These are phyloP conservation scores for Pseudomyrmex cubaensis DNA, from an alignment of 1,140 invertebrate genomes.

Conservation along the genomic window DNA sequence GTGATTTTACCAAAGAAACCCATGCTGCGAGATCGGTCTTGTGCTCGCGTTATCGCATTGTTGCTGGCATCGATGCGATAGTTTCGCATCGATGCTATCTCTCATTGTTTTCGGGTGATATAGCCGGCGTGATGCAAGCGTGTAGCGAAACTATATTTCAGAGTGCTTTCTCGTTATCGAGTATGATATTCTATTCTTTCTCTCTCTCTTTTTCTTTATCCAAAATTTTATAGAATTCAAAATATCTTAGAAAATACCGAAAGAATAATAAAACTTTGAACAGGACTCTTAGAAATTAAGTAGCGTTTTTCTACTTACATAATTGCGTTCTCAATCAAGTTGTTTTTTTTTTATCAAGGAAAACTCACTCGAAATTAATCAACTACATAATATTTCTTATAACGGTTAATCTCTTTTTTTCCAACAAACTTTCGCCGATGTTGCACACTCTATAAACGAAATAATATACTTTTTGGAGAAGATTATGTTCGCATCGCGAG, in stretches of 20 bases:
- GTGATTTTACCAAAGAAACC: constrained; percentile 12
- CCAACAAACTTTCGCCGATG: neutral
- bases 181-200: neutral
- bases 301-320: too few species aligned
- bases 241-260: too few species aligned
- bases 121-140: neutral
- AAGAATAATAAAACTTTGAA: too few species aligned
- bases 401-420: neutral
- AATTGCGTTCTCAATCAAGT: neutral
- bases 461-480: constrained; percentile 13
- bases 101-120: neutral
- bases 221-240: too few species aligned
- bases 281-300: too few species aligned
- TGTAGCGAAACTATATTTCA: neutral
- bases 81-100: neutral
- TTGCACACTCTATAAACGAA: neutral
- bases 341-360: neutral
- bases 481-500: neutral
- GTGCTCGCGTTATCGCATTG: constrained; percentile 20
- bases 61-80: constrained; percentile 37
- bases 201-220: too few species aligned
- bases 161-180: neutral
- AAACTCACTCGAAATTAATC: neutral
- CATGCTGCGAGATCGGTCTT: neutral
- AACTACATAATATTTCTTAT: constrained; percentile 12